These are phyloP conservation scores for Melospiza georgiana DNA, from an alignment of 2,113 vertebrate species.

Conservation along the genomic window DNA sequence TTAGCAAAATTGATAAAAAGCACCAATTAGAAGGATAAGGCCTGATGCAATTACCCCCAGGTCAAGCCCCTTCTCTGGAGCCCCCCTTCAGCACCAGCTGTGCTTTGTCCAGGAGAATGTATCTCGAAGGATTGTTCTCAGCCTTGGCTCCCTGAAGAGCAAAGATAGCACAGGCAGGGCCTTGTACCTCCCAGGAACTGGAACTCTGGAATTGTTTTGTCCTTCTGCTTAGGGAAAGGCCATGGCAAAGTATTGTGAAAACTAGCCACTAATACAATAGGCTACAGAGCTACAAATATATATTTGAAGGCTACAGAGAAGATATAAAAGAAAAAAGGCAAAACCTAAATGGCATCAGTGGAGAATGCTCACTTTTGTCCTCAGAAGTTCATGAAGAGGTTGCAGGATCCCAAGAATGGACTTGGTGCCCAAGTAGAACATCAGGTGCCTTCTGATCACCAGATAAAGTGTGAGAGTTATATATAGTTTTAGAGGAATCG, in stretches of 20 bases:
- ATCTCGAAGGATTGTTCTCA: accelerated
- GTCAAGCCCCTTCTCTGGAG: not conserved
- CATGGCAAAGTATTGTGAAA: not conserved
- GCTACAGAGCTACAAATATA: not conserved
- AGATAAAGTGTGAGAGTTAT: not conserved
- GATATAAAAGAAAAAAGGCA: no score
- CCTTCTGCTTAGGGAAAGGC: not conserved
- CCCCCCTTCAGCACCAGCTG: no score
- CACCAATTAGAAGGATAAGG: not conserved
- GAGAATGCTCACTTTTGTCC: not conserved
- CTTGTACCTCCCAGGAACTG: accelerated
- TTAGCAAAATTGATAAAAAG: not conserved
- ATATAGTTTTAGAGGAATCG: not conserved
- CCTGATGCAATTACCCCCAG: not conserved
- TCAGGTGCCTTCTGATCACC: not conserved
- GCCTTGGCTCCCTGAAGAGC: not conserved
- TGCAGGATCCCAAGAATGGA: not conserved
- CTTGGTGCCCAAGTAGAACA: not conserved
- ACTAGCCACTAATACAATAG: not conserved
- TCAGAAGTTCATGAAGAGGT: not conserved
- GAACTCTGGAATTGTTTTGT: not conserved
- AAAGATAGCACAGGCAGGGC: accelerated
- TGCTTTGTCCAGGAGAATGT: not conserved
- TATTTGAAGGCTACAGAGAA: not conserved
- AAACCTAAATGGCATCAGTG: not conserved